Evolutionary conservation across 2,888 invertebrate species (phyloP).

Genomic region (Macrophya annulata): DNA sequence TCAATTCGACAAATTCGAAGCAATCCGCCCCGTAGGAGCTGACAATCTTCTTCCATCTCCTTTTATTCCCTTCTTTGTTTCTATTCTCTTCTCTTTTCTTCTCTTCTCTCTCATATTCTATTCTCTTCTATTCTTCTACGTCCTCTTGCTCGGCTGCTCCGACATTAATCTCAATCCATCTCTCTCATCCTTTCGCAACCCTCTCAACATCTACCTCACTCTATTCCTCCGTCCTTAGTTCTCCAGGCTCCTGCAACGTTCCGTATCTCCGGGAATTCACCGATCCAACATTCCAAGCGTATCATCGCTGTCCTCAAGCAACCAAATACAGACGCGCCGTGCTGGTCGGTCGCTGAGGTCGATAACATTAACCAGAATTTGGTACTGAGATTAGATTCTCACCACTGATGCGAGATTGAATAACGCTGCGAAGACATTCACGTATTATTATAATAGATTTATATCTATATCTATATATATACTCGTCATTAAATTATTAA

Average conservation of each 20-base stretch:
- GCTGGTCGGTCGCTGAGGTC: conserved; percentile 19
- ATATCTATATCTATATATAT: too few relatives aligned
- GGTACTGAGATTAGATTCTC: conserved; percentile 46
- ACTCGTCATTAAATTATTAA: too few relatives aligned
- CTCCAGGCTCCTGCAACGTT: not conserved
- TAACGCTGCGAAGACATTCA: not conserved
- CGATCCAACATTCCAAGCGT: conserved; percentile 51
- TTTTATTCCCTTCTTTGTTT: conserved; percentile 3
- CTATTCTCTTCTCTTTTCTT: not conserved
- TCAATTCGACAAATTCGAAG: conserved; percentile 45
- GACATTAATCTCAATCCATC: conserved; percentile 55
- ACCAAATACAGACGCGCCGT: conserved; percentile 47
- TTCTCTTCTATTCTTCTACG: conserved; percentile 4
- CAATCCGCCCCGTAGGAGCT: conserved; percentile 18
- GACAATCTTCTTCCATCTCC: conserved; percentile 29
- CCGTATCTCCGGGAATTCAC: conserved; percentile 45
- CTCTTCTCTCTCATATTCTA: not conserved
- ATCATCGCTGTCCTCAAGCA: conserved; percentile 48
- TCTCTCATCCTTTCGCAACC: conserved; percentile 8
- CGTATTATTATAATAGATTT: not conserved
- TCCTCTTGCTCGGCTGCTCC: not conserved
- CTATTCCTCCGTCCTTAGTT: not conserved
- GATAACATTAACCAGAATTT: conserved; percentile 44
- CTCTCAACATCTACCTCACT: not conserved
- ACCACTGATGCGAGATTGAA: not conserved